phyloP scores from a whole-genome alignment of 2,797 vertebrate species.

The Oryzias sinensis region DNA sequence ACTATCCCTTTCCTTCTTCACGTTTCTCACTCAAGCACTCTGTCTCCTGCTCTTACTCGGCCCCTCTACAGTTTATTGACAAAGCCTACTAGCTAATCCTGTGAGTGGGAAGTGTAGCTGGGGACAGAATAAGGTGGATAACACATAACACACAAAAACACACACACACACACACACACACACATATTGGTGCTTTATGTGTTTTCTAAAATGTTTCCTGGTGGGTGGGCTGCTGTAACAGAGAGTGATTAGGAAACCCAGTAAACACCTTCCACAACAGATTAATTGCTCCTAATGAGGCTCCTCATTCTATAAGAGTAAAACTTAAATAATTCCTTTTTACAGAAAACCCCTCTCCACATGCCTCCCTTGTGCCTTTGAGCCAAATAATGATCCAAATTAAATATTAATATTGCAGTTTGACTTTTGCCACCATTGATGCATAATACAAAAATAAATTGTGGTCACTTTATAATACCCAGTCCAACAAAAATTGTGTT shows the following conservation, averaged over 20 bases:
- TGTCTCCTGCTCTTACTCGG: slow-evolving; percentile 8
- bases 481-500: too few species aligned
- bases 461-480: too few species aligned
- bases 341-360: slow-evolving; percentile 20
- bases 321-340: slow-evolving; percentile 33
- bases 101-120: slow-evolving; percentile 57
- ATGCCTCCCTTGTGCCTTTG: slow-evolving; percentile 22
- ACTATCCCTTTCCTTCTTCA: slow-evolving; percentile 3
- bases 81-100: slow-evolving; percentile 60
- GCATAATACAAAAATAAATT: too few species aligned
- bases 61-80: slow-evolving; percentile 49
- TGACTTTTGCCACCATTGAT: slow-evolving; percentile 7
- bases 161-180: slow-evolving; percentile 8
- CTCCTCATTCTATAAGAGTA: slow-evolving; percentile 32
- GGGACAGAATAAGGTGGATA: slow-evolving; percentile 61
- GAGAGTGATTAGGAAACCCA: slow-evolving; percentile 40
- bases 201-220: background rate
- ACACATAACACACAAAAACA: slow-evolving; percentile 34
- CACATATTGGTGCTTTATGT: slow-evolving; percentile 2
- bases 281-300: slow-evolving; percentile 51
- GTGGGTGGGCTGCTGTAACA: slow-evolving; percentile 6
- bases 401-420: slow-evolving; percentile 30
- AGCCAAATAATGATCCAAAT: slow-evolving; percentile 37
- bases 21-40: slow-evolving; percentile 1
- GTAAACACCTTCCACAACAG: slow-evolving; percentile 41